Conservation (phyloP, 2,113 vertebrate genomes). For the Corythaeola cristata region DNA sequence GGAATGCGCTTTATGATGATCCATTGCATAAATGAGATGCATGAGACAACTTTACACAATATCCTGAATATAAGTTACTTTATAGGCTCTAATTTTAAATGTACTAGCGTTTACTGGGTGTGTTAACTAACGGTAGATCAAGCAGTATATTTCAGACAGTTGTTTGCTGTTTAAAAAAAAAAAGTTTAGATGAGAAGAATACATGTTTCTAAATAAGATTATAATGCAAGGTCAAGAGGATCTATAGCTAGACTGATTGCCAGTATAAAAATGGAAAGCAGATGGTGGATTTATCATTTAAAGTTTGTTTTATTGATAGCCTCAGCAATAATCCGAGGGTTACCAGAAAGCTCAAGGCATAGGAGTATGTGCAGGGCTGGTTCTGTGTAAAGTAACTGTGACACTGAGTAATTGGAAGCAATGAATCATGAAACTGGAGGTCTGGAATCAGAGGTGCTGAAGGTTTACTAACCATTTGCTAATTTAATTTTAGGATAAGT, state of each 20-base stretch:
- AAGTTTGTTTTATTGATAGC: background rate
- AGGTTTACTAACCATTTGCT: background rate
- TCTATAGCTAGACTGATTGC: background rate
- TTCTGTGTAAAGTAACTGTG: constrained; percentile 2
- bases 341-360: background rate
- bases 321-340: background rate
- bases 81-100: background rate
- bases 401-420: constrained; percentile 41
- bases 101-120: background rate
- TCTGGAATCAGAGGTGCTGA: constrained; percentile 19
- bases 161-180: background rate
- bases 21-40: background rate
- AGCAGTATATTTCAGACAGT: background rate
- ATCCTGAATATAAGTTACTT: background rate
- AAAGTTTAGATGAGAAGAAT: background rate
- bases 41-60: background rate
- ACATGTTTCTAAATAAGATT: background rate
- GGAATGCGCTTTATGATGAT: background rate
- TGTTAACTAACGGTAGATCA: background rate
- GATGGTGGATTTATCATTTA: background rate
- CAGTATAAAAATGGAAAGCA: background rate
- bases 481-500: constrained; percentile 17
- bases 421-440: constrained; percentile 19
- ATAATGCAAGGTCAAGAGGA: background rate
- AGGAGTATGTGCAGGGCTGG: background rate